phyloP scores from a whole-genome alignment of 1,140 invertebrate species.

The Pseudobourletiella spinata region DNA sequence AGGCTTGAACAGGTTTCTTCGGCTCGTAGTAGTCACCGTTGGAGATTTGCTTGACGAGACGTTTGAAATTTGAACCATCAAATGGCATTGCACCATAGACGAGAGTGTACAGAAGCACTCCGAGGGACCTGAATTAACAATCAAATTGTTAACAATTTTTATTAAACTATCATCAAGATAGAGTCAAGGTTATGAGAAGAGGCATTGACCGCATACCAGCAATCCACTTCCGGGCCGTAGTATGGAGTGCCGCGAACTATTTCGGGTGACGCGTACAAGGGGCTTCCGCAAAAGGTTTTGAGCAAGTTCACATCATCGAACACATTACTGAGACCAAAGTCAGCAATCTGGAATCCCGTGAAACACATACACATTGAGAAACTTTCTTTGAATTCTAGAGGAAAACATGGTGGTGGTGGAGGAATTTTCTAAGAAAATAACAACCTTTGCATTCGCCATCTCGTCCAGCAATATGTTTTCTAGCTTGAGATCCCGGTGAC shows the following conservation, averaged over 20 bases:
- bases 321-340: constrained; percentile 97
- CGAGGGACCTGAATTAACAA: constrained; percentile 78
- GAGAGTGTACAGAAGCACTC: constrained; percentile 92
- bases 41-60: constrained; percentile 93
- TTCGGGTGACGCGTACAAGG: constrained; percentile 96
- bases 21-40: constrained; percentile 85
- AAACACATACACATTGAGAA: not conserved
- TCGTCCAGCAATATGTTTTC: constrained; percentile 97
- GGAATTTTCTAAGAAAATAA: too few species aligned
- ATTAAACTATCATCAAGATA: not conserved
- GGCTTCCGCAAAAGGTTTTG: constrained; percentile 94
- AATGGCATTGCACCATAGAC: constrained; percentile 99
- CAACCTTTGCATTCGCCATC: constrained; percentile 91
- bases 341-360: constrained; percentile 68
- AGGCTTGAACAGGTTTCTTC: constrained; percentile 88
- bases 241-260: constrained; percentile 97
- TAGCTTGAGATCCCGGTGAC: constrained; percentile 95
- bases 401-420: too few species aligned
- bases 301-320: constrained; percentile 82
- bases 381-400: too few species aligned
- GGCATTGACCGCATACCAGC: too few species aligned
- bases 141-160: not conserved
- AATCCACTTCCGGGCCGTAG: constrained; percentile 79
- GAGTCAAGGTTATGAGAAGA: not conserved
- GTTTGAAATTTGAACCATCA: constrained; percentile 95